Percentiles rank a stretch among this genome's conserved stretches.
phyloP scores from a whole-genome alignment of 2,113 vertebrate species.

The Furnarius figulus region DNA sequence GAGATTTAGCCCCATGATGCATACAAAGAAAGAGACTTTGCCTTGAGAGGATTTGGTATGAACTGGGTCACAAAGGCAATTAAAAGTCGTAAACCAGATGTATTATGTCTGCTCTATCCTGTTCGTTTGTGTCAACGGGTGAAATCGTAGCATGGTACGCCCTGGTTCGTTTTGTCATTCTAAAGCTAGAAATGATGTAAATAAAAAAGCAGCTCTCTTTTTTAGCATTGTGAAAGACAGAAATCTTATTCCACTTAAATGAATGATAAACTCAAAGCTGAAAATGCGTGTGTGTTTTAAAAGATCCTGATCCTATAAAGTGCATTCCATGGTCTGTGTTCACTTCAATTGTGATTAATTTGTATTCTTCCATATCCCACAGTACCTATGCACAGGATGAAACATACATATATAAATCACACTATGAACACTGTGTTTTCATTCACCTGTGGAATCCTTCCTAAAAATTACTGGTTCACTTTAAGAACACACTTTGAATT shows the following conservation, averaged over 20 bases:
- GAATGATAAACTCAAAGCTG: not conserved
- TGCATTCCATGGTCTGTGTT: not conserved
- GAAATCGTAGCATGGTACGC: slow-evolving; percentile 73
- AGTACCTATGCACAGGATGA: not conserved
- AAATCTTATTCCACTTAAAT: not conserved
- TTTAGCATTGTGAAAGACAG: not conserved
- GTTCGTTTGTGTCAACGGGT: slow-evolving; percentile 67
- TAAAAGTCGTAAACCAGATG: slow-evolving; percentile 74
- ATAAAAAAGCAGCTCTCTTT: slow-evolving; percentile 1
- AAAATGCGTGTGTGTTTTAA: not conserved
- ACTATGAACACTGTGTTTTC: not conserved
- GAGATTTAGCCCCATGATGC: slow-evolving; percentile 59
- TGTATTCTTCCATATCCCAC: not conserved
- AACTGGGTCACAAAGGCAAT: slow-evolving; percentile 69
- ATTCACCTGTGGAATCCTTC: not conserved
- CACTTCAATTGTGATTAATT: not conserved
- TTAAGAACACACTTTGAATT: not conserved
- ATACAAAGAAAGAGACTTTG: slow-evolving; percentile 46
- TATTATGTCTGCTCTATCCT: slow-evolving; percentile 74
- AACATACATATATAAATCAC: not conserved
- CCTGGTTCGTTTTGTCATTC: slow-evolving; percentile 73
- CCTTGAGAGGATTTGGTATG: slow-evolving; percentile 65
- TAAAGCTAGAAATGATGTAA: slow-evolving; percentile 59
- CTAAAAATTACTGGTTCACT: not conserved
- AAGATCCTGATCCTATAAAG: not conserved